phyloP scores from a whole-genome alignment of 2,113 vertebrate genomes.

The Odocoileus virginianus region DNA sequence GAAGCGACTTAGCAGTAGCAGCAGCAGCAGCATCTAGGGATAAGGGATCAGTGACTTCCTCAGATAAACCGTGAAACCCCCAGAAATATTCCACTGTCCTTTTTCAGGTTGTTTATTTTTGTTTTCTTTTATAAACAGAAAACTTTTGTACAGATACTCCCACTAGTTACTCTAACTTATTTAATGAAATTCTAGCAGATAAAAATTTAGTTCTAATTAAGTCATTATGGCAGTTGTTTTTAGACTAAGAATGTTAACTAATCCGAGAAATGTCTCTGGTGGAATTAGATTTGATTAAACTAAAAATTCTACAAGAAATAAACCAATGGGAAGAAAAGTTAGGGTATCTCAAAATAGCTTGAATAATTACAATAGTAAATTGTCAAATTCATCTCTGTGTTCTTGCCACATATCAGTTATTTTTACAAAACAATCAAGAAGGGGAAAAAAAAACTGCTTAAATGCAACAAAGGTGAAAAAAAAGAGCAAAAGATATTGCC shows the following conservation, averaged over 20 bases:
- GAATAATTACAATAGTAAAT: neutral
- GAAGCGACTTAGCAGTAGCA: neutral
- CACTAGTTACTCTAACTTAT: constrained; percentile 6
- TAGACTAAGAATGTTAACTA: constrained; percentile 34
- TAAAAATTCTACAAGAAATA: constrained; percentile 18
- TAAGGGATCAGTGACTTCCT: neutral
- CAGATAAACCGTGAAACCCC: neutral
- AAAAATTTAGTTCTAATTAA: constrained; percentile 46
- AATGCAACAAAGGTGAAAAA: neutral
- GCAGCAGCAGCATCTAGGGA: neutral
- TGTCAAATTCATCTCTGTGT: constrained; percentile 18
- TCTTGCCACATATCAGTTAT: neutral
- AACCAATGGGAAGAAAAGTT: neutral
- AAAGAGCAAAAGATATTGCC: neutral
- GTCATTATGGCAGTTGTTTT: neutral
- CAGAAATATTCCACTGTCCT: neutral
- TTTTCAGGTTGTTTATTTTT: constrained; percentile 17
- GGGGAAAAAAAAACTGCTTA: neutral
- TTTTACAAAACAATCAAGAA: constrained; percentile 8
- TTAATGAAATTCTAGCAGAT: constrained; percentile 20
- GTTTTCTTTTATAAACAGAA: neutral
- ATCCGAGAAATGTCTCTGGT: constrained; percentile 4
- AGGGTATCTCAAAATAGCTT: constrained; percentile 26
- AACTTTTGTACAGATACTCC: neutral
- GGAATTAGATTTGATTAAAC: neutral